Percentiles rank a stretch among this genome's conserved stretches.
Evolutionary conservation across 1,140 invertebrate species (phyloP).

Genomic region (Drosophila pandora): DNA sequence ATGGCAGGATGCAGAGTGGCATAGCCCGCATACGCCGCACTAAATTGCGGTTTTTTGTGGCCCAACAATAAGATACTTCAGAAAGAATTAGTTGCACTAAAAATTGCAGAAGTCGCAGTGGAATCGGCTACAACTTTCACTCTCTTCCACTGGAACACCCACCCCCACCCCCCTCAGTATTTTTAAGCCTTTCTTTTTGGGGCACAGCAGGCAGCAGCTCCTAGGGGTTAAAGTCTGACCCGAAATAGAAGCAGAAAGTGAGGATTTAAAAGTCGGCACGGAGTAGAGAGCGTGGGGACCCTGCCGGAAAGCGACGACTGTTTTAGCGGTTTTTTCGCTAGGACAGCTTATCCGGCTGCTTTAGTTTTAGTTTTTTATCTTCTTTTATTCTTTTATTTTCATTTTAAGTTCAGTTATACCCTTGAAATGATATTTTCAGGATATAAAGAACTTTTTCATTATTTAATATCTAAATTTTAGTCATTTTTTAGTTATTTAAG

Average conservation of each 20-base stretch:
- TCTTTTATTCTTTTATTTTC: neutral
- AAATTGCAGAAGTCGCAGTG: slow-evolving; percentile 74
- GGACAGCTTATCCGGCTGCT: slow-evolving; percentile 38
- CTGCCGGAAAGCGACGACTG: slow-evolving; percentile 45
- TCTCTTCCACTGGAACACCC: slow-evolving; percentile 15
- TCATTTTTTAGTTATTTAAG: too few relatives aligned
- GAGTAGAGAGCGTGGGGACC: slow-evolving; percentile 7
- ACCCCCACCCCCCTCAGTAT: neutral
- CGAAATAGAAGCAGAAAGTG: slow-evolving; percentile 10
- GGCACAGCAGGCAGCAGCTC: slow-evolving; percentile 45
- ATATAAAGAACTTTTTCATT: neutral
- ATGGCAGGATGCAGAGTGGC: slow-evolving; percentile 4
- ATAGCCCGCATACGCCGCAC: slow-evolving; percentile 55
- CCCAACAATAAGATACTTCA: slow-evolving; percentile 81
- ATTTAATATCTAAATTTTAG: neutral
- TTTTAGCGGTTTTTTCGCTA: slow-evolving; percentile 56
- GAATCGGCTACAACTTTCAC: slow-evolving; percentile 58
- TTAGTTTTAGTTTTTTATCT: neutral
- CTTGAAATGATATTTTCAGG: neutral
- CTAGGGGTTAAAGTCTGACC: slow-evolving; percentile 11
- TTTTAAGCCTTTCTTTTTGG: slow-evolving; percentile 27
- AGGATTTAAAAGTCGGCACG: slow-evolving; percentile 16
- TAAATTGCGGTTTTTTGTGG: slow-evolving; percentile 77
- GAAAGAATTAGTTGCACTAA: slow-evolving; percentile 82
- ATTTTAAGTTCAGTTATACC: slow-evolving; percentile 7